phyloP scores from a whole-genome alignment of 2,797 vertebrate genomes.

The Phrynocephalus forsythii region DNA sequence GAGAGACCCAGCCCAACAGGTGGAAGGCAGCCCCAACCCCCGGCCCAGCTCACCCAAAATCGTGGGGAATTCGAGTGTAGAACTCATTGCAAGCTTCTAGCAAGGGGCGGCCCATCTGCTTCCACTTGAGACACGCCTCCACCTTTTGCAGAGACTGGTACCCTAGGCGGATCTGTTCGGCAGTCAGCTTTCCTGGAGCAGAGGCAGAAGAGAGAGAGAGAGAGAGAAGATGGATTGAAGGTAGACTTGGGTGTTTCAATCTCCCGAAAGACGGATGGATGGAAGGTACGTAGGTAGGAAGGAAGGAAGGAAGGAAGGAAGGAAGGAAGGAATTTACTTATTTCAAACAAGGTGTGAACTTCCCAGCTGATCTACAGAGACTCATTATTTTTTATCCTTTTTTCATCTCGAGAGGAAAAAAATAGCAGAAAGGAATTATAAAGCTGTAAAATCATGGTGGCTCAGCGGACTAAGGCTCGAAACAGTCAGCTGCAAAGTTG shows the following conservation, averaged over 20 bases:
- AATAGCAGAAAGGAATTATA: too few species aligned
- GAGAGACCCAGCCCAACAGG: background rate
- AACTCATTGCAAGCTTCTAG: constrained; percentile 92
- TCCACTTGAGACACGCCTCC: constrained; percentile 85
- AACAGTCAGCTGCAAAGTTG: too few species aligned
- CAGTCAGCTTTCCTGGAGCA: constrained; percentile 87
- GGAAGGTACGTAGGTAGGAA: too few species aligned
- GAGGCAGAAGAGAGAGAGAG: constrained; percentile 24
- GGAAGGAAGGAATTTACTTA: too few species aligned
- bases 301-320: too few species aligned
- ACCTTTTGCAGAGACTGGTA: constrained; percentile 87
- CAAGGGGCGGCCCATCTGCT: constrained; percentile 75
- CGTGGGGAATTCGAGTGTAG: constrained; percentile 92
- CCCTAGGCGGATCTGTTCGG: constrained; percentile 88
- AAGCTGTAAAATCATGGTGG: too few species aligned
- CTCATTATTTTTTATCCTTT: too few species aligned
- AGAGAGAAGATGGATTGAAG: background rate
- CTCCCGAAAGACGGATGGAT: background rate
- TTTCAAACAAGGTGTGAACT: too few species aligned
- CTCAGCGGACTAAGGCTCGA: too few species aligned
- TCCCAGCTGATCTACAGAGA: too few species aligned
- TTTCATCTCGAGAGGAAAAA: too few species aligned
- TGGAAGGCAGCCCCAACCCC: background rate
- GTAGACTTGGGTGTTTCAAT: too few species aligned
- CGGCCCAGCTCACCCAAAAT: constrained; percentile 85